Conservation (phyloP, 2,113 vertebrate genomes). For the Ranitomeya imitator region DNA sequence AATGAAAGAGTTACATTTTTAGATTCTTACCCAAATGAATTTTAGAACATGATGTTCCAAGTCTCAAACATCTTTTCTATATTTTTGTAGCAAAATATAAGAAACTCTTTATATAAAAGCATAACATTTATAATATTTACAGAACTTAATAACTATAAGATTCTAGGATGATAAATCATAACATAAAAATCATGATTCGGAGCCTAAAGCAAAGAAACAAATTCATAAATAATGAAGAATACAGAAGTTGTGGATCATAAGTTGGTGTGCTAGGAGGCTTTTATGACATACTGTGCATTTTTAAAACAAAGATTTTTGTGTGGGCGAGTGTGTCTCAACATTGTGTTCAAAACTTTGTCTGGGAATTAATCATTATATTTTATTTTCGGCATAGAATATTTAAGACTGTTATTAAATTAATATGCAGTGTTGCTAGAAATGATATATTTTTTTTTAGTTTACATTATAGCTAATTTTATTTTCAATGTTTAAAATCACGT, state of each 20-base stretch:
- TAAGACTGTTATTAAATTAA: not conserved
- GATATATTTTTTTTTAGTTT: not conserved
- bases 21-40: not conserved
- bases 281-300: conserved; percentile 12
- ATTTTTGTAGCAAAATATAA: not conserved
- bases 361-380: not conserved
- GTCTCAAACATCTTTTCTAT: not conserved
- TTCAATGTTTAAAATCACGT: not conserved
- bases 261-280: not conserved
- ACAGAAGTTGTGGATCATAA: not conserved
- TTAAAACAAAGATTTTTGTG: not conserved
- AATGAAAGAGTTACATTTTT: not conserved
- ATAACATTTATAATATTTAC: not conserved
- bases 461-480: not conserved
- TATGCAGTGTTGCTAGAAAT: not conserved
- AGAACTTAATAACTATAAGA: not conserved
- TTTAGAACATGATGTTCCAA: not conserved
- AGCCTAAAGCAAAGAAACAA: conserved; percentile 10
- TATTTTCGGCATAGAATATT: not conserved
- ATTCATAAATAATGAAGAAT: conserved; percentile 26
- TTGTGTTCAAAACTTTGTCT: not conserved
- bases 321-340: not conserved
- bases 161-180: conserved; percentile 19
- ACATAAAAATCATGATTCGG: not conserved
- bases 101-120: not conserved